Evolutionary conservation across 2,797 vertebrate genomes (phyloP), one percentile per base, ranked within the genome.

Genomic region (Siniperca undulata): DNA sequence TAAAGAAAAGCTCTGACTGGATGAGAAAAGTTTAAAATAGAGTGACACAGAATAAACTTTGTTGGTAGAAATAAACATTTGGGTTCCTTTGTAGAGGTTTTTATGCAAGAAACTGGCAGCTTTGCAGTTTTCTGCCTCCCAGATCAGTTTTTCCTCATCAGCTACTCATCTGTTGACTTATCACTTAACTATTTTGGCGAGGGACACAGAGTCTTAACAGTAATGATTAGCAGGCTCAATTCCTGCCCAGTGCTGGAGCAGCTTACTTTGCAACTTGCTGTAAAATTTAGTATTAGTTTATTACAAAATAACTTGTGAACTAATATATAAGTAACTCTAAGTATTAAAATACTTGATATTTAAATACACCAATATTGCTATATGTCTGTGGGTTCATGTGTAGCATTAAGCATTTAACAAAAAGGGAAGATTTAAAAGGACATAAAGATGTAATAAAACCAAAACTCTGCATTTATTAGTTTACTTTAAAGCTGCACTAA

Each of bases 41-140:
- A 81, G 38, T 30, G 14, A 69, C 50, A 3, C 34, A 46, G 36
- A 12, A 58, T 80, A 67, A 72, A 83, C 58, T 58, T 70, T 70
- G 30, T 36, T 30, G 50, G 46, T 24, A 60, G 53, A 40, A 78
- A 65, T 86, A 86, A 83, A 86, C 72, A 81, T 77, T 40, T 46
- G 44, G 27, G 53, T 65, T 70, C 2, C 44, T 78, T 64, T 69
- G 55, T 55, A 22, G 27, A 34, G 34, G 20, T 40, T 77, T 70
- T 64, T 53, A 44, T 59, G 4, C 3, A 61, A 61, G 14, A 56
- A 62, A 20, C 30, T 1, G 1, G 19, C 48, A 38, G 44, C 8
- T 52, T 5, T 16, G 16, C 20, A 62, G 38, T 77, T 71, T 52
- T 72, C 38, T 65, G 42, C n/a, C 44, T 59, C 19, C 10, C 20